phyloP scores from a whole-genome alignment of 2,888 invertebrate species.

The Gryllus longicercus region DNA sequence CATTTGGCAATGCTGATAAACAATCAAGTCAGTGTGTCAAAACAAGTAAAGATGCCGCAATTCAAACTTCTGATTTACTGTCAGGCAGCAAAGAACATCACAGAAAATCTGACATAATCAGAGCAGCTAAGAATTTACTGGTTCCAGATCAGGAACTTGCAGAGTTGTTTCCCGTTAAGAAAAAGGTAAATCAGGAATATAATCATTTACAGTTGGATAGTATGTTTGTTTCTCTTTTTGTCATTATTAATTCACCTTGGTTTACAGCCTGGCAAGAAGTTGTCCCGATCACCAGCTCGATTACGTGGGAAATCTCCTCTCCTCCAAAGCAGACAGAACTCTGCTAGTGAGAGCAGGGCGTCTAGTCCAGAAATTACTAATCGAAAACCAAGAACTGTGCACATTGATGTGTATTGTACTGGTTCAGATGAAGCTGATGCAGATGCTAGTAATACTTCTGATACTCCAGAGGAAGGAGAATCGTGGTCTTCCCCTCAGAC shows the following conservation, averaged over 20 bases:
- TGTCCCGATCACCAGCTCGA: constrained; percentile 42
- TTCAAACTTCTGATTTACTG: constrained; percentile 49
- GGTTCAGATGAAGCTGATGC: constrained; percentile 54
- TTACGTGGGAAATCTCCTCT: constrained; percentile 39
- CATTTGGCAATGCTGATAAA: constrained; percentile 28
- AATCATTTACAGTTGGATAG: not conserved
- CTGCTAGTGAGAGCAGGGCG: constrained; percentile 27
- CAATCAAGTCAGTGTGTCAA: constrained; percentile 34
- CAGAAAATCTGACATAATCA: not conserved
- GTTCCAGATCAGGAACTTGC: constrained; percentile 21
- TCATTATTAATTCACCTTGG: not conserved
- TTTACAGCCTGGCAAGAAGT: constrained; percentile 34
- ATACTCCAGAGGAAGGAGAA: constrained; percentile 45
- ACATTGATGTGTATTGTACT: constrained; percentile 72
- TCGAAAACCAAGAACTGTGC: constrained; percentile 60
- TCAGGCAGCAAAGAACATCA: not conserved
- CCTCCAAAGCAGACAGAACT: constrained; percentile 40
- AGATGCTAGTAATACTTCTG: constrained; percentile 42
- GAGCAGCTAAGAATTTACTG: not conserved
- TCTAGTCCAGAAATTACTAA: constrained; percentile 30
- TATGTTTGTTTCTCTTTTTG: not conserved
- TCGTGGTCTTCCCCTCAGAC: constrained; percentile 57
- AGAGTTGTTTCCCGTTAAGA: not conserved
- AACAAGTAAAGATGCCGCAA: constrained; percentile 52
- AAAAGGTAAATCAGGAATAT: constrained; percentile 19